Evolutionary conservation across 1,140 invertebrate genomes (phyloP).

Genomic region (Bombus sibiricus): DNA sequence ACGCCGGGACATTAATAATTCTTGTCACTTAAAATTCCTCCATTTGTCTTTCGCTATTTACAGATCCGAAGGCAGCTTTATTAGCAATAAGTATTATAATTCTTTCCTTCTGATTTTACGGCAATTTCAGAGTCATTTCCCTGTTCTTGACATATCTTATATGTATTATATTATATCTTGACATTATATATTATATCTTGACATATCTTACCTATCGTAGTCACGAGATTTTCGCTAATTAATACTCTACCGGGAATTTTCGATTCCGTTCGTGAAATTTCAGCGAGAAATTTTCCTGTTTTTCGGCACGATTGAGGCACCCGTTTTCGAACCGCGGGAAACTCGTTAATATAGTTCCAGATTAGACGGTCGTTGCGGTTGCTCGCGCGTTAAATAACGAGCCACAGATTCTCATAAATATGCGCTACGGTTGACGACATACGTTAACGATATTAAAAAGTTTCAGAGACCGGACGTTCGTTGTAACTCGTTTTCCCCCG

Average conservation of each 20-base stretch:
- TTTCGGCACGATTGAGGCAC: not conserved
- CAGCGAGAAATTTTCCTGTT: not conserved
- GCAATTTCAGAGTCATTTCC: too few species aligned
- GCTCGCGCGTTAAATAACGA: constrained; percentile 11
- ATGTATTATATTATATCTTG: too few species aligned
- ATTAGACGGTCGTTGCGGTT: not conserved
- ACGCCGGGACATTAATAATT: constrained; percentile 8
- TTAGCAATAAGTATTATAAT: not conserved
- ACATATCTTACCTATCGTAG: not conserved
- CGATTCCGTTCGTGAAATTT: not conserved
- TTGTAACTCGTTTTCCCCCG: constrained; percentile 40
- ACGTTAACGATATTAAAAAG: constrained; percentile 50
- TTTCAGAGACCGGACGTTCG: constrained; percentile 21
- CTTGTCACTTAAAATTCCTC: constrained; percentile 15
- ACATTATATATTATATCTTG: too few species aligned
- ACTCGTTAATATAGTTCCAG: not conserved
- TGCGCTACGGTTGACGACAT: constrained; percentile 19
- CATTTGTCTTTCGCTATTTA: not conserved
- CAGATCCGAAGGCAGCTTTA: not conserved
- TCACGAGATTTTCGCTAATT: not conserved
- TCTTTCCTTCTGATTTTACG: not conserved
- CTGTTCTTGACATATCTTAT: too few species aligned
- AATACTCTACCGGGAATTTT: not conserved
- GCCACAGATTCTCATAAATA: constrained; percentile 26
- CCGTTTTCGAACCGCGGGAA: not conserved